Evolutionary conservation across 2,113 vertebrate genomes (phyloP).

Genomic region (Formicarius rufipectus): DNA sequence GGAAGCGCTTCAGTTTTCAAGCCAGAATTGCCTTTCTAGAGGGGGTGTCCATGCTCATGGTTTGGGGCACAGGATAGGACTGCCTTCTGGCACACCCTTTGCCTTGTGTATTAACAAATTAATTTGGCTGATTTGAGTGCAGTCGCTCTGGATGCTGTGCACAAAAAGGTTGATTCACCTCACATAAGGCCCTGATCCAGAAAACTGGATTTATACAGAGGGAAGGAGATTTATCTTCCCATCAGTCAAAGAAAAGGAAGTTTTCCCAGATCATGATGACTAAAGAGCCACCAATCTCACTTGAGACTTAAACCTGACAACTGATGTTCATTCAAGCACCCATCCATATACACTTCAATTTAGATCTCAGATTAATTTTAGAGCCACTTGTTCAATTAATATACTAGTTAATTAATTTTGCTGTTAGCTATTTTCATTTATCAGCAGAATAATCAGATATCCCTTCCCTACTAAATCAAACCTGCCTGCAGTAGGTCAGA

Average conservation of each 20-base stretch:
- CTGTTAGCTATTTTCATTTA: not conserved
- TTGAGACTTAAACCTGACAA: not conserved
- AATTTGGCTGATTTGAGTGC: not conserved
- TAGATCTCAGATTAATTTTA: slow-evolving; percentile 1
- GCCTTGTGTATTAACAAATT: not conserved
- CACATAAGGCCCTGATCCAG: not conserved
- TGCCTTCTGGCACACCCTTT: not conserved
- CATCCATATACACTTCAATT: not conserved
- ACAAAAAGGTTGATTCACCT: not conserved
- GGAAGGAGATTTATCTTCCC: not conserved
- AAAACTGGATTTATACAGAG: not conserved
- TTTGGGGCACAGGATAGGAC: not conserved
- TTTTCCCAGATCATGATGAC: not conserved
- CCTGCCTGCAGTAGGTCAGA: not conserved
- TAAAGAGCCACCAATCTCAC: not conserved
- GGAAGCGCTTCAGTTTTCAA: not conserved
- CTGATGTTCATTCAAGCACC: not conserved
- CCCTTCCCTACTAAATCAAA: slow-evolving; percentile 16
- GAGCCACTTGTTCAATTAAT: not conserved
- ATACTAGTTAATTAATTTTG: not conserved
- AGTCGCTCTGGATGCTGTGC: not conserved
- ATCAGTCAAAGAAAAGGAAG: not conserved
- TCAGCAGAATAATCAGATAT: not conserved
- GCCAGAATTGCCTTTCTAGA: not conserved
- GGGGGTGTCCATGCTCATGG: not conserved